Percentiles rank a stretch among this genome's conserved stretches.
Conservation (phyloP, 2,797 vertebrate genomes). For the Gymnothorax javanicus region DNA sequence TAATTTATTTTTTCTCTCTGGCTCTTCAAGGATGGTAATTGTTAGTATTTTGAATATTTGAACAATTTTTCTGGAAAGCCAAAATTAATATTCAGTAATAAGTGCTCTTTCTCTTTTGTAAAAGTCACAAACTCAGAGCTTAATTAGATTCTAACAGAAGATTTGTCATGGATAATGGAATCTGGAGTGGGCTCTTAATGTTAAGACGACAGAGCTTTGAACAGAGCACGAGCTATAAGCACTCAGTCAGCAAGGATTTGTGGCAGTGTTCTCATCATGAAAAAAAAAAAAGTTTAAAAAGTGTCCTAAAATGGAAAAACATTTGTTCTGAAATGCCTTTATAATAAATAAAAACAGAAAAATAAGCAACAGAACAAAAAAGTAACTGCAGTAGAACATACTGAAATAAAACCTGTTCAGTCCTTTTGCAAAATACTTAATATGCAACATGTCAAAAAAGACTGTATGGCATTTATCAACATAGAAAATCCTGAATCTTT, state of each 20-base stretch:
- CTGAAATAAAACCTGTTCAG: background rate
- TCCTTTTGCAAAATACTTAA: too few relatives aligned
- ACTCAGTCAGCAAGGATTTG: slow-evolving; percentile 18
- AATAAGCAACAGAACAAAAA: too few relatives aligned
- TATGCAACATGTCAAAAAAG: background rate
- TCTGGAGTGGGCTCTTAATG: slow-evolving; percentile 20
- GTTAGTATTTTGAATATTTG: background rate
- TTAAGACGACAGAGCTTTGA: slow-evolving; percentile 13
- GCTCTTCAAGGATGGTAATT: background rate
- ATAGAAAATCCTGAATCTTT: too few relatives aligned
- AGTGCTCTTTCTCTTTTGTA: background rate
- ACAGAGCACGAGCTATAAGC: background rate
- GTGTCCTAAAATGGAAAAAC: background rate
- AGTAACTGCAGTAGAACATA: background rate
- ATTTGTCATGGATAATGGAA: slow-evolving; percentile 17
- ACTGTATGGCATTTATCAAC: too few relatives aligned
- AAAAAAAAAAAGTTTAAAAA: background rate
- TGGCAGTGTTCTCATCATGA: background rate
- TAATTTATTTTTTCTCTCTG: slow-evolving; percentile 11
- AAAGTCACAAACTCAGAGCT: slow-evolving; percentile 12
- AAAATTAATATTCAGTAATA: slow-evolving; percentile 14
- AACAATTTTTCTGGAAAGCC: background rate
- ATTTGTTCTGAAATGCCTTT: background rate
- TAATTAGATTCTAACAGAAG: slow-evolving; percentile 24
- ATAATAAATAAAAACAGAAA: background rate